A percentile compares a stretch with the other conserved stretches of the same genome.
phyloP scores from a whole-genome alignment of 1,140 invertebrate species.

The Venustaconcha ellipsiformis region DNA sequence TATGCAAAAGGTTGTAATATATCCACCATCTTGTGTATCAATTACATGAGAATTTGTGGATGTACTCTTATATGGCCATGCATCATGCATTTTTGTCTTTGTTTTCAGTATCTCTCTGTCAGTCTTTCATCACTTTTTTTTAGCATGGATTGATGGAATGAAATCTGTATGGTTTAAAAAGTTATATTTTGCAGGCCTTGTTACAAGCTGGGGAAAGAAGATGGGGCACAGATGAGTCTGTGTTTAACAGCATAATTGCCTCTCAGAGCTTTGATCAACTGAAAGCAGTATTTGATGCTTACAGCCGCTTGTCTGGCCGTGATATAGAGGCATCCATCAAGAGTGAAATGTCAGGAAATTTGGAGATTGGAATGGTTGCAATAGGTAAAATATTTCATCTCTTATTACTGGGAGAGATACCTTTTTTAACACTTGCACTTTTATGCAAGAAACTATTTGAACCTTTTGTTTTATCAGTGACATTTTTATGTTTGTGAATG shows the following conservation, averaged over 20 bases:
- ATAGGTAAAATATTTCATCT: slow-evolving; percentile 54
- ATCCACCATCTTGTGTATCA: too few relatives aligned
- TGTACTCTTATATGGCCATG: too few relatives aligned
- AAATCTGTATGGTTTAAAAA: too few relatives aligned
- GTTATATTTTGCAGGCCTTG: slow-evolving; percentile 43
- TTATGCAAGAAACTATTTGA: not conserved
- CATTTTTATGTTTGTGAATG: too few relatives aligned
- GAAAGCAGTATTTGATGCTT: slow-evolving; percentile 66
- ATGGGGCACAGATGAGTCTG: slow-evolving; percentile 72
- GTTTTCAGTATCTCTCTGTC: too few relatives aligned
- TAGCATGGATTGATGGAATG: too few relatives aligned
- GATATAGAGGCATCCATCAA: slow-evolving; percentile 65
- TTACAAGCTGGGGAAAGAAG: slow-evolving; percentile 70
- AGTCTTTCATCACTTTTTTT: too few relatives aligned
- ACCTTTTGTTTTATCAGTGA: not conserved
- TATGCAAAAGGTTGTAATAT: too few relatives aligned
- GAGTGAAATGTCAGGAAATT: slow-evolving; percentile 69
- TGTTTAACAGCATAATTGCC: slow-evolving; percentile 63
- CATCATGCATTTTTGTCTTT: too few relatives aligned
- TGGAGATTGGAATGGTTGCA: slow-evolving; percentile 62
- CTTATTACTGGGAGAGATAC: not conserved
- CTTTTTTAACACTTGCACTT: not conserved
- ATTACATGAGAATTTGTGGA: too few relatives aligned
- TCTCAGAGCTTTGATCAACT: slow-evolving; percentile 65
- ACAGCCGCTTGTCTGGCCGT: slow-evolving; percentile 52